These are phyloP conservation scores for Sanderia malayensis DNA, from an alignment of 30 jellyfish, hydroid and myxozoan genomes.

Conservation along the genomic window DNA sequence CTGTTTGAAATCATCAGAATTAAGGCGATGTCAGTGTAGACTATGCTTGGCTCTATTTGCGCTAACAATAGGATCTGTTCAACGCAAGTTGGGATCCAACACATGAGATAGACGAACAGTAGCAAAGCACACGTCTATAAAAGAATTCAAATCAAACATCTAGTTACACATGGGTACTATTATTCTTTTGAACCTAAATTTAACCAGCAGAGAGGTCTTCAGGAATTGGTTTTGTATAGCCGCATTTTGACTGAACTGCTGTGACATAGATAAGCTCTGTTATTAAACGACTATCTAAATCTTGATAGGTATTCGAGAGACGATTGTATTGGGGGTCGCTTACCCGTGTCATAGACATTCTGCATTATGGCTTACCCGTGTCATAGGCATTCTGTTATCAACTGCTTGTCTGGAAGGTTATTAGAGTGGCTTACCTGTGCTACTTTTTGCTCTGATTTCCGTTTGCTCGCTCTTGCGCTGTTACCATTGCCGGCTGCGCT, in stretches of 20 bases:
- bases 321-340: too few relatives aligned
- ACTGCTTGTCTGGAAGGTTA: neutral
- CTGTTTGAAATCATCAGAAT: conserved; percentile 62
- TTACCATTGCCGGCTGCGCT: conserved; percentile 3
- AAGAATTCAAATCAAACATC: conserved; percentile 10
- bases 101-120: conserved; percentile 34
- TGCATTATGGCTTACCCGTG: too few relatives aligned
- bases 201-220: too few relatives aligned
- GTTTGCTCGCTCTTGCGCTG: conserved; percentile 22
- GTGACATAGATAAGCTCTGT: too few relatives aligned
- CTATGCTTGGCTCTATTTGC: conserved; percentile 3
- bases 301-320: too few relatives aligned
- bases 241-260: too few relatives aligned
- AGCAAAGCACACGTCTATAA: conserved; percentile 61
- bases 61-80: conserved; percentile 48
- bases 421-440: conserved; percentile 37
- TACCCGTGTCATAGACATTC: too few relatives aligned
- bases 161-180: too few relatives aligned
- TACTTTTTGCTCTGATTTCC: conserved; percentile 56
- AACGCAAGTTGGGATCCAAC: conserved; percentile 71
- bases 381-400: too few relatives aligned
- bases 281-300: too few relatives aligned
- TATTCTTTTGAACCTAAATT: too few relatives aligned
- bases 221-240: too few relatives aligned
- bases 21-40: conserved; percentile 49